Conservation (phyloP, 2,113 vertebrate species). For the Bos taurus region ARS-UCD2.0 NC_037329.1:29076501-29077000, state of each 20-base stretch:
- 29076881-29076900: neutral
- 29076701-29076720: neutral
- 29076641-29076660: neutral
- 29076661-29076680: neutral
- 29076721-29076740: neutral
- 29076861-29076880: neutral
- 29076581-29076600: neutral
- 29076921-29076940: neutral
- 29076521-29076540: neutral
- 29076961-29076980: neutral
- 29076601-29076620: neutral
- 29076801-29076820: neutral
- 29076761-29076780: neutral
- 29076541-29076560: neutral
- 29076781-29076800: neutral
- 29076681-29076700: neutral
- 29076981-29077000: neutral
- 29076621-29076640: neutral
- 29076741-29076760: neutral
- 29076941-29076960: neutral
- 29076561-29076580: neutral
- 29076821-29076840: neutral
- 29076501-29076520: neutral
- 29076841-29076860: neutral
- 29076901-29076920: neutral